Percentiles rank a stretch among this genome's conserved stretches.
Evolutionary conservation across 2,113 vertebrate species (phyloP).

Genomic region (Bos taurus): ARS-UCD2.0 NC_037347.1:7005501-7006000

Average conservation of each 20-base stretch:
- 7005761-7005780: not conserved
- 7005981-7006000: not conserved
- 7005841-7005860: not conserved
- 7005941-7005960: not conserved
- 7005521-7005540: not conserved
- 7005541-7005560: slow-evolving; percentile 15
- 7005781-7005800: not conserved
- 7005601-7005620: not conserved
- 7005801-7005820: not conserved
- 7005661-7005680: not conserved
- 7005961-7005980: not conserved
- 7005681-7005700: not conserved
- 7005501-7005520: not conserved
- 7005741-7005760: not conserved
- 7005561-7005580: not conserved
- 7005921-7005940: not conserved
- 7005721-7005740: not conserved
- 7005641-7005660: not conserved
- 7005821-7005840: not conserved
- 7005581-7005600: not conserved
- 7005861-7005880: not conserved
- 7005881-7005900: not conserved
- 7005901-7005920: not conserved
- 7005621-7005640: not conserved
- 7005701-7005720: not conserved